Evolutionary conservation across 35 echinoderm and acorn worm species (phyloP).

Genomic region (Diadema setosum): DNA sequence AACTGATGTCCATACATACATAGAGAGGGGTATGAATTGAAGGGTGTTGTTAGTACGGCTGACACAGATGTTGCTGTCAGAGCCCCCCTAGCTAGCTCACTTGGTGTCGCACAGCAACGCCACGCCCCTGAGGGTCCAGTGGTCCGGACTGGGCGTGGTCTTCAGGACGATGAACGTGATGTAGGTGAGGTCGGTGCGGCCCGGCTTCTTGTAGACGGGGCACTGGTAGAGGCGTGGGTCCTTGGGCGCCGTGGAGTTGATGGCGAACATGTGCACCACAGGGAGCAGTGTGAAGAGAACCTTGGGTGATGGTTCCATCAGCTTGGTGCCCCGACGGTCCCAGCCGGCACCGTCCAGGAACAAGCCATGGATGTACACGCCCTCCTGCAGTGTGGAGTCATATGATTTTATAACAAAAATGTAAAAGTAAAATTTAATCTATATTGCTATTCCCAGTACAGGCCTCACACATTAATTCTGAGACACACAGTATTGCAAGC

Average conservation of each 20-base stretch:
- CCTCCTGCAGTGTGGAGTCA: conserved; percentile 73
- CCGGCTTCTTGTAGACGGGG: conserved; percentile 79
- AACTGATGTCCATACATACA: too few species aligned
- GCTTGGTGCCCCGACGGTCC: conserved; percentile 76
- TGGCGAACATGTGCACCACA: conserved; percentile 96
- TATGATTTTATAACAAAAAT: too few species aligned
- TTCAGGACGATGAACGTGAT: conserved; percentile 81
- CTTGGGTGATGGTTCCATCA: conserved; percentile 86
- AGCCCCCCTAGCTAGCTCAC: not conserved
- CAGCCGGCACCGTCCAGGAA: conserved; percentile 92
- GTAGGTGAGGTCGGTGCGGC: conserved; percentile 83
- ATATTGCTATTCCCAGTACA: too few species aligned
- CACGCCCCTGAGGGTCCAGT: conserved; percentile 89
- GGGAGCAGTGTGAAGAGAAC: conserved; percentile 85
- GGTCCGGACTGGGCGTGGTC: conserved; percentile 87
- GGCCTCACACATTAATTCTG: too few species aligned
- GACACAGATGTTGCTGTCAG: too few species aligned
- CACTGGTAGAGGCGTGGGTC: conserved; percentile 72
- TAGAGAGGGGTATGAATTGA: too few species aligned
- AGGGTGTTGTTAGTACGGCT: too few species aligned
- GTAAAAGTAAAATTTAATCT: too few species aligned
- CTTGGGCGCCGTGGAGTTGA: conserved; percentile 95
- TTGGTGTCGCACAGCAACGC: conserved; percentile 80
- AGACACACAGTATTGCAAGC: too few species aligned
- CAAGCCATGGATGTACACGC: conserved; percentile 94